phyloP scores from a whole-genome alignment of 2,888 invertebrate genomes.

The Drosophila quinaria region DNA sequence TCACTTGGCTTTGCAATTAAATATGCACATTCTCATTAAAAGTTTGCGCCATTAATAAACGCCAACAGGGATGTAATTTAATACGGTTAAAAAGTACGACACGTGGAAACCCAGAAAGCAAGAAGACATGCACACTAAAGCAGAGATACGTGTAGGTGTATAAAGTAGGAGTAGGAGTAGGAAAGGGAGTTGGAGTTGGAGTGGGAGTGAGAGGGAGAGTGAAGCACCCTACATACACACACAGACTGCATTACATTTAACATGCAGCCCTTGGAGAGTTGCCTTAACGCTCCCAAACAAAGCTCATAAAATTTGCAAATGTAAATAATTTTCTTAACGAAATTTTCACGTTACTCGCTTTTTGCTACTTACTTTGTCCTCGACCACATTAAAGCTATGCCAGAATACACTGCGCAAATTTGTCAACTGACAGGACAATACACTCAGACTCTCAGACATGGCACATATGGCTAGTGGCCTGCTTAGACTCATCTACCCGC shows the following conservation, averaged over 20 bases:
- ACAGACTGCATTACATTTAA: conserved; percentile 70
- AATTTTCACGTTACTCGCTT: conserved; percentile 67
- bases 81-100: conserved; percentile 80
- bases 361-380: conserved; percentile 31
- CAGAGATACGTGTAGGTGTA: conserved; percentile 9
- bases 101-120: conserved; percentile 64
- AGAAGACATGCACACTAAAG: conserved; percentile 47
- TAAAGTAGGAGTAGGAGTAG: not conserved
- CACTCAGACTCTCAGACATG: conserved; percentile 28
- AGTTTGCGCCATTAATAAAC: conserved; percentile 81
- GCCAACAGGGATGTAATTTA: conserved; percentile 81
- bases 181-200: not conserved
- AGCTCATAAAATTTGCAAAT: conserved; percentile 80
- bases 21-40: conserved; percentile 81
- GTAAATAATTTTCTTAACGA: conserved; percentile 81
- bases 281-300: conserved; percentile 68
- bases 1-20: conserved; percentile 76
- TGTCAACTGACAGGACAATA: conserved; percentile 70
- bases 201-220: conserved; percentile 3
- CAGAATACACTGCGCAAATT: conserved; percentile 65
- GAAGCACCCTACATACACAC: conserved; percentile 25
- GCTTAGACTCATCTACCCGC: conserved; percentile 26
- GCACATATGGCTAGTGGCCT: conserved; percentile 68
- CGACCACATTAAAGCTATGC: conserved; percentile 71
- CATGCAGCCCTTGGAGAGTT: conserved; percentile 68